Evolutionary conservation across 2,888 invertebrate species (phyloP), one percentile per base, ranked within the genome.

Genomic region (Zeuzera pyrina): DNA sequence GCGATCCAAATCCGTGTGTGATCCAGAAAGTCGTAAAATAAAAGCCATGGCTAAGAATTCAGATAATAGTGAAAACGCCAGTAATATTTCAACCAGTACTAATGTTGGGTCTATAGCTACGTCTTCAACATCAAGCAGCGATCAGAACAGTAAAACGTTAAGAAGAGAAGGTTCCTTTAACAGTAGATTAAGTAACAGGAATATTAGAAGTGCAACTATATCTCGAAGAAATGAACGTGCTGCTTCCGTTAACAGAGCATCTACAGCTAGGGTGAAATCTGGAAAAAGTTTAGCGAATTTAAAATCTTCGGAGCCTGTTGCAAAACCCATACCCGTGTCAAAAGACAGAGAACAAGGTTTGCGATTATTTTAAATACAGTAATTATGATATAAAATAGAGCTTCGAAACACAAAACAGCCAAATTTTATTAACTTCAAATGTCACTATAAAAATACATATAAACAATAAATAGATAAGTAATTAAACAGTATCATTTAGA

Each of bases 291-390:
- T 76, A 34, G 65, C 76, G 3, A 68, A 71, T 36, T 61, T 85
- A 34, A 71, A 85, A 58, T 69, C 86, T 47, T 61, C 76, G 26
- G 76, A 88, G 46, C 78, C 81, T 1, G 85, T 86, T 4, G 73
- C 76, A 8, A 83, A 83, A 43, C 53, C 83, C 25, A 72, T 85
- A 33, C 70, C 77, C 8, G 53, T 66, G 3, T 74, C 78, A n/a
- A 89, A 88, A 57, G 90, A 91, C 53, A 83, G 89, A 49, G 91
- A 91, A 59, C 90, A 91, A 86, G 90, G 89, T 88, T 45, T 23
- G 31, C n/a, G n/a, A n/a, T n/a, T n/a, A n/a, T n/a, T n/a, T n/a
- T n/a, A n/a, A n/a, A 30, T 8, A 1, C 4, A 43, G 32, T 28
- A 11, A 11, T 32, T n/a, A 25, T 12, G 21, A 37, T 21, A 26